Evolutionary conservation across 2,113 vertebrate species (phyloP).

Genomic region (Chiloscyllium plagiosum): DNA sequence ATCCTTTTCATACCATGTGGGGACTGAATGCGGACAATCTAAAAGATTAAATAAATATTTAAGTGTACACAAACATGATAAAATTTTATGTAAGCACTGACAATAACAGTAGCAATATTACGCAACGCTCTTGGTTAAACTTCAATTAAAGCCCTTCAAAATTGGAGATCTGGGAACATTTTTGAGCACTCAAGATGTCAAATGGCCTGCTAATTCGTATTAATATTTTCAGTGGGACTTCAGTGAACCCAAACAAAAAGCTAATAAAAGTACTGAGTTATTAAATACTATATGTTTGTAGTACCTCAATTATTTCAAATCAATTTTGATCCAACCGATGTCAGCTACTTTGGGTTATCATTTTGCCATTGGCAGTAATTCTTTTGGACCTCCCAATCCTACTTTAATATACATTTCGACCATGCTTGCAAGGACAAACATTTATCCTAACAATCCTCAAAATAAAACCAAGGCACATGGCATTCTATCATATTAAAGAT

Average conservation of each 20-base stretch:
- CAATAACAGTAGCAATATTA: neutral
- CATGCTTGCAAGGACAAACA: neutral
- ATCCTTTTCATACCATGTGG: constrained; percentile 91
- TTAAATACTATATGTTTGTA: neutral
- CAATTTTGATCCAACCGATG: neutral
- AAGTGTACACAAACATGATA: neutral
- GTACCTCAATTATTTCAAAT: neutral
- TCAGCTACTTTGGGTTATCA: neutral
- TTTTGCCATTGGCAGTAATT: neutral
- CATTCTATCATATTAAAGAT: neutral
- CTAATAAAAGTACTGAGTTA: neutral
- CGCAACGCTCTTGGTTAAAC: neutral
- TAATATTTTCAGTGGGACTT: neutral
- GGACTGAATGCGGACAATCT: constrained; percentile 93
- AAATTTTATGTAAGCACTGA: neutral
- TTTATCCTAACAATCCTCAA: neutral
- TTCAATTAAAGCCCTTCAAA: neutral
- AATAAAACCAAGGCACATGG: neutral
- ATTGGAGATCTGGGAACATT: neutral
- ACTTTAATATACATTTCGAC: neutral
- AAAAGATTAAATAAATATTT: constrained; percentile 25
- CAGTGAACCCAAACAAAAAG: neutral
- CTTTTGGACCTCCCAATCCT: neutral
- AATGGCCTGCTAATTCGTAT: too few relatives aligned
- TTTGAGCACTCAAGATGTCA: too few relatives aligned